phyloP scores from a whole-genome alignment of 2,797 vertebrate genomes.

The Pangasius macronema region DNA sequence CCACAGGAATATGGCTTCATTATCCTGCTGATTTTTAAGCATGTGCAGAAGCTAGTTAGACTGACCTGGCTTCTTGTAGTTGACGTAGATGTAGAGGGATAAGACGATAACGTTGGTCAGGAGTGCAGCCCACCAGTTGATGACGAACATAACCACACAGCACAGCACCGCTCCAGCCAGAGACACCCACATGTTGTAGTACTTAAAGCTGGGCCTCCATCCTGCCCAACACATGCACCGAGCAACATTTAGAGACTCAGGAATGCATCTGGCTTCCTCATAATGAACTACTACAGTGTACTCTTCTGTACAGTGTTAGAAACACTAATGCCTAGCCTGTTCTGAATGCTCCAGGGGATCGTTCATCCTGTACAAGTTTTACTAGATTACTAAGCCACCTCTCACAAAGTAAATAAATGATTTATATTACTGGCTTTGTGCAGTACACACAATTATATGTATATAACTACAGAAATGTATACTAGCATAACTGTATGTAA shows the following conservation, averaged over 20 bases:
- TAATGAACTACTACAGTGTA: not conserved
- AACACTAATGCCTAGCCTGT: not conserved
- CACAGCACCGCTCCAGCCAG: conserved; percentile 91
- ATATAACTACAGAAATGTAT: not conserved
- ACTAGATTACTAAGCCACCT: not conserved
- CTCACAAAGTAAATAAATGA: not conserved
- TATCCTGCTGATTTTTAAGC: not conserved
- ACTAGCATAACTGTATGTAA: not conserved
- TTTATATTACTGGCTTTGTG: not conserved
- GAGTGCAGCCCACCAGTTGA: conserved; percentile 97
- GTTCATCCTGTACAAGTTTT: not conserved
- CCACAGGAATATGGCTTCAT: not conserved
- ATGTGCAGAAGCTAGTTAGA: not conserved
- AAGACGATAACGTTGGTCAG: conserved; percentile 94
- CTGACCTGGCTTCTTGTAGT: conserved; percentile 97
- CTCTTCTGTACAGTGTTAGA: not conserved
- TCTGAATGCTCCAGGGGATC: not conserved
- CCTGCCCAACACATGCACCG: conserved; percentile 70
- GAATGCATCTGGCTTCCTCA: no score
- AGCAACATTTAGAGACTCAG: conserved; percentile 5
- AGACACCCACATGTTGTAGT: conserved; percentile 99
- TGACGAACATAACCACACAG: conserved; percentile 98
- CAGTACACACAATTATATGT: not conserved
- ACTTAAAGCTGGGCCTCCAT: conserved; percentile 98
- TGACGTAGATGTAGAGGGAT: conserved; percentile 97